Base-by-base conservation (phyloP, 1,140 invertebrate species). In the Pissodes strobi region DNA sequence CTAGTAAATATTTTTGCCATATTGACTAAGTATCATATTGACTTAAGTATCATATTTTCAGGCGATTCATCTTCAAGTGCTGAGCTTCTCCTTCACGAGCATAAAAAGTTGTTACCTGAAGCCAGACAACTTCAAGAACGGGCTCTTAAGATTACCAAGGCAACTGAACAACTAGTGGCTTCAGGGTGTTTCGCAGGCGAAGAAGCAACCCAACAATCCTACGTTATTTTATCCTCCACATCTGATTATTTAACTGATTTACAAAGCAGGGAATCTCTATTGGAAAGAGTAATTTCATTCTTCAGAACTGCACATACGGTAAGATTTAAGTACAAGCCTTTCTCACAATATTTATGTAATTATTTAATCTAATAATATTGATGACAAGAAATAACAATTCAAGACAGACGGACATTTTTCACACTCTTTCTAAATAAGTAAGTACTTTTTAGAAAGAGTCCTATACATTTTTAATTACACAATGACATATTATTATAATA, bases 51-150 rank as follows among this genome's bases (percentile, higher is more conserved):
- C n/a, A n/a, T 59, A 18, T 21, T 67, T 69, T 52, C 74, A 76
- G 87, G 87, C 1, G 86, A 91, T 75, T 91, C 89, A 1, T 82
- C 86, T 18, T 82, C 87, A 5, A 87, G 86, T 56, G 85, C 89
- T 10, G 87, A 89, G 76, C 76, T 88, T 37, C 78, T 91, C 3
- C 80, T 89, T 2, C 84, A 86, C 72, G 87, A 90, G 72, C 84
- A 92, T 71, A 82, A 82, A 52, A 89, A 89, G 71, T 81, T 90
- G 69, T 85, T 91, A 68, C 79, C 83, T 2, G 88, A 91, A 79
- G 89, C 89, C 1, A 85, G 88, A 82, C 84, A 89, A 30, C 81
- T 91, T 27, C 89, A 92, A 77, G 91, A 93, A 67, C 84, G 83
- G 69, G 87, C 88, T 2, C 77, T 93, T 19, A 89, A 87, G 75